phyloP scores from a whole-genome alignment of 53 echinoderm and acorn worm species.

The Paracentrotus lividus region DNA sequence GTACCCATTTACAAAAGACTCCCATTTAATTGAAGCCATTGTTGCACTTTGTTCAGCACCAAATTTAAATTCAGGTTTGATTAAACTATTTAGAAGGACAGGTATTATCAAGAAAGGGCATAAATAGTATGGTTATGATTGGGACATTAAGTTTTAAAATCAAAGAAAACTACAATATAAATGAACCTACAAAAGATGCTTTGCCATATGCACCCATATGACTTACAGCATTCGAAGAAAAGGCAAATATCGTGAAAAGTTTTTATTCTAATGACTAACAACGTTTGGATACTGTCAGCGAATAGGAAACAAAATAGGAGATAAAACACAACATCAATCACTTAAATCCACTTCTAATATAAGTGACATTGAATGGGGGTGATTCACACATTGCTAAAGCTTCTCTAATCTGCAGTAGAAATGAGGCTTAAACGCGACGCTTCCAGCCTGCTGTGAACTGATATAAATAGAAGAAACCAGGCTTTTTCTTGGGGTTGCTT shows the following conservation, averaged over 20 bases:
- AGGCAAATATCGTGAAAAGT: not conserved
- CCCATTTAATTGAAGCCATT: too few species aligned
- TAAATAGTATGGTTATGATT: too few species aligned
- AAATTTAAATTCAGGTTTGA: too few species aligned
- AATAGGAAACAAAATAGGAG: slow-evolving; percentile 39
- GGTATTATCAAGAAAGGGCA: too few species aligned
- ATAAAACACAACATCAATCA: slow-evolving; percentile 25
- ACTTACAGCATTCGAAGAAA: too few species aligned
- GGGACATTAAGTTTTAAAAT: too few species aligned
- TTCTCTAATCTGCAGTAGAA: slow-evolving; percentile 50
- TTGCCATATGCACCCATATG: too few species aligned
- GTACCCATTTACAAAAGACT: too few species aligned
- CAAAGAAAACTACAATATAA: not conserved
- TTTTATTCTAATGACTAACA: slow-evolving; percentile 44
- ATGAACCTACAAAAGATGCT: not conserved
- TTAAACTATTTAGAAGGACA: too few species aligned
- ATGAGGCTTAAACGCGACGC: slow-evolving; percentile 34
- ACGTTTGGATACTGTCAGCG: slow-evolving; percentile 6
- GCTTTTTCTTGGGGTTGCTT: slow-evolving; percentile 33
- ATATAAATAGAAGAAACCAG: slow-evolving; percentile 41
- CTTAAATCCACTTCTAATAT: slow-evolving; percentile 47
- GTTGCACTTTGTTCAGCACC: too few species aligned
- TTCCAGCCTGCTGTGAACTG: slow-evolving; percentile 34
- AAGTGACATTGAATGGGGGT: slow-evolving; percentile 62
- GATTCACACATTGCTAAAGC: slow-evolving; percentile 59